Conservation (phyloP, 2,113 vertebrate species). For the Tor tambroides region DNA sequence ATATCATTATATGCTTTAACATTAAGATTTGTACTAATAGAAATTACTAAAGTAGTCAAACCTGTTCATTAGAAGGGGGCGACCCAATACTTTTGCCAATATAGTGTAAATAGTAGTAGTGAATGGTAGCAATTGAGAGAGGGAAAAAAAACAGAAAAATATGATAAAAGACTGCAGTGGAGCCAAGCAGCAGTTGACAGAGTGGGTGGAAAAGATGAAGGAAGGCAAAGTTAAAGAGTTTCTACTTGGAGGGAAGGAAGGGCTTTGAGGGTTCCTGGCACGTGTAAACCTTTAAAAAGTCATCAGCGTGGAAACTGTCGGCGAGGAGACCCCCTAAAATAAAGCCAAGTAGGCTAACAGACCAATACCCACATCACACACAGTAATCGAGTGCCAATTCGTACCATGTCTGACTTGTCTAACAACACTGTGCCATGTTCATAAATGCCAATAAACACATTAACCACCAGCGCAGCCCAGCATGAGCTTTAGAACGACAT, state of each 20-base stretch:
- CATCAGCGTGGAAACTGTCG: constrained; percentile 30
- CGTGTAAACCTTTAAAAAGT: constrained; percentile 53
- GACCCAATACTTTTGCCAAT: too few relatives aligned
- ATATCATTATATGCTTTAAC: too few relatives aligned
- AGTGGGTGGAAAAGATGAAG: constrained; percentile 48
- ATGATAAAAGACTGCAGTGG: constrained; percentile 1
- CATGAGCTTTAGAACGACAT: constrained; percentile 2
- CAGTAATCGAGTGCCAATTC: constrained; percentile 42
- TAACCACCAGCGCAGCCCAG: constrained; percentile 46
- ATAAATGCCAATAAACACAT: constrained; percentile 58
- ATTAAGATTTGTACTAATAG: too few relatives aligned
- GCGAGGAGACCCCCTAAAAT: constrained; percentile 22
- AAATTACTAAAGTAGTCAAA: too few relatives aligned
- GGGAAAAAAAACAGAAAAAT: neutral
- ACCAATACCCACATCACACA: constrained; percentile 55
- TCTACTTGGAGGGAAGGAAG: constrained; percentile 19
- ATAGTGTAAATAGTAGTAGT: neutral
- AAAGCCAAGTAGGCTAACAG: constrained; percentile 40
- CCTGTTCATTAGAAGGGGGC: too few relatives aligned
- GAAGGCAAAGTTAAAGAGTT: constrained; percentile 62
- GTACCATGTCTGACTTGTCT: constrained; percentile 42
- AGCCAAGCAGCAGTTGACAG: constrained; percentile 58
- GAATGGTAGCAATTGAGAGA: neutral
- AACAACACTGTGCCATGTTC: constrained; percentile 41
- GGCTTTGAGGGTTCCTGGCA: constrained; percentile 35